Evolutionary conservation across 2,113 vertebrate species (phyloP), one percentile per base, ranked within the genome.

Genomic region (Vimba vimba): DNA sequence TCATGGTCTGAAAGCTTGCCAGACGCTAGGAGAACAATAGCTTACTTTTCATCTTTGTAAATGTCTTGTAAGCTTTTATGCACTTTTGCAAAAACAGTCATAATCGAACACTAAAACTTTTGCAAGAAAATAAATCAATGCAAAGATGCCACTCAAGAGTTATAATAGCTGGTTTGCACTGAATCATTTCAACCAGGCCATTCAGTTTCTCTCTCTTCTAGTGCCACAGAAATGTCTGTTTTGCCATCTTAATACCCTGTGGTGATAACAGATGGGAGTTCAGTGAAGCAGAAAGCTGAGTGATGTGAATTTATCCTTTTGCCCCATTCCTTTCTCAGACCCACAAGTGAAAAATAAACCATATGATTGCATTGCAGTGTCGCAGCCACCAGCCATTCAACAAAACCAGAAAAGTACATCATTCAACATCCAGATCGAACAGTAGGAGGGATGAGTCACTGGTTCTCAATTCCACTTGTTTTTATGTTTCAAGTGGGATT

Each of bases 191-290:
- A 75, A 75, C n/a, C 39, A 75, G 73, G n/a, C n/a, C 12, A 12
- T 55, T 62, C 30, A 45, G n/a, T 36, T 59, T 52, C 39, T 78
- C 27, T n/a, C 5, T 36, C 12, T 78, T 47, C 33, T 73, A 6
- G 12, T 83, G 15, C 15, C 30, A 76, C 50, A 59, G 43, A 59
- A 79, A 79, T 59, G 78, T 66, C 83, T 84, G 71, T 84, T 62
- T 76, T 45, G n/a, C 39, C 4, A 73, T 68, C 45, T 45, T 68
- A 23, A 71, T 76, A 13, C 71, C 45, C 66, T 52, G 60, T n/a
- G 57, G 85, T 86, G 78, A 75, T 76, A 84, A 81, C 75, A 81
- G 68, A 76, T 79, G 45, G 60, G 55, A 47, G 77, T 76, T 81
- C 69, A 60, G 69, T 71, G 60, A 82, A 85, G 69, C 71, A 52